Percentiles rank a stretch among this genome's conserved stretches.
phyloP scores from a whole-genome alignment of 2,797 vertebrate species.

The Crenuchus spilurus region DNA sequence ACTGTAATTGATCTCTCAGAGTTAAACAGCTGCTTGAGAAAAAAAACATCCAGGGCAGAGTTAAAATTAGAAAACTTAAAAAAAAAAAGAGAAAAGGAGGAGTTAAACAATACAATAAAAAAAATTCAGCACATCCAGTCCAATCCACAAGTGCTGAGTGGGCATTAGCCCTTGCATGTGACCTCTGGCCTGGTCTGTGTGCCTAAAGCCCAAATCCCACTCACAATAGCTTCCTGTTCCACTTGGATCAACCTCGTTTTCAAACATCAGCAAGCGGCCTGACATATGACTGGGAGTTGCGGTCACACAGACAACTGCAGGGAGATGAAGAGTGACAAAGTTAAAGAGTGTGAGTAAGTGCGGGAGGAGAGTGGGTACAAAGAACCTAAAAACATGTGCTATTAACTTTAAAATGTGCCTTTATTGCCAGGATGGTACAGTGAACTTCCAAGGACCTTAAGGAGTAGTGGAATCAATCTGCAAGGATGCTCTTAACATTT shows the following conservation, averaged over 20 bases:
- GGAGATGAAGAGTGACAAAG: constrained; percentile 52
- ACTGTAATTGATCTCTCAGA: constrained; percentile 71
- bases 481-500: constrained; percentile 56
- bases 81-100: constrained; percentile 16
- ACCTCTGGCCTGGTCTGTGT: constrained; percentile 75
- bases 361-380: constrained; percentile 48
- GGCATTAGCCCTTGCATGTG: constrained; percentile 82
- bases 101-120: constrained; percentile 38
- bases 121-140: constrained; percentile 56
- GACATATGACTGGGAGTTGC: constrained; percentile 66
- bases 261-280: constrained; percentile 74
- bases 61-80: constrained; percentile 3
- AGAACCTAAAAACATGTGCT: constrained; percentile 57
- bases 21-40: constrained; percentile 58
- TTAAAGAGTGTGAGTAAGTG: constrained; percentile 27
- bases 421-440: constrained; percentile 66
- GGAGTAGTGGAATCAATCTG: constrained; percentile 51
- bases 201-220: constrained; percentile 84
- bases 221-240: constrained; percentile 86
- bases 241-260: constrained; percentile 79
- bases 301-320: constrained; percentile 62
- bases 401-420: constrained; percentile 66
- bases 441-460: constrained; percentile 58
- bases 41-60: constrained; percentile 60
- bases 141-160: constrained; percentile 81